Evolutionary conservation across 2,797 vertebrate species (phyloP).

Genomic region (Phalanger gymnotis): DNA sequence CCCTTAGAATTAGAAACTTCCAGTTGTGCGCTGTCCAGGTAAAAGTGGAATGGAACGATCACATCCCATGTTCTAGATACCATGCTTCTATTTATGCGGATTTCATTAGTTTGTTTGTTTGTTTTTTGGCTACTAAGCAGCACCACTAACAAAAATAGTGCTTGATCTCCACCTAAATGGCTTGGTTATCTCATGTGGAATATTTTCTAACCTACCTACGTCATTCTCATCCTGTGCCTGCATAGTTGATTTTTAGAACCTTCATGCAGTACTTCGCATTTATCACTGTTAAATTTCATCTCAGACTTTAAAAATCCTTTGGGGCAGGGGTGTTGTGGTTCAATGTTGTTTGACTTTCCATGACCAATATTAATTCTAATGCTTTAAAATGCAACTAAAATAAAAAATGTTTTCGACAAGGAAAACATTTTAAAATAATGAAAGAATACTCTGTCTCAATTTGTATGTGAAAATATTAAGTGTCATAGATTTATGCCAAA

Average conservation of each 20-base stretch:
- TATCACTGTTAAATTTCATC: not conserved
- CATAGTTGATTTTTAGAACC: not conserved
- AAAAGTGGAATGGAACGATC: too few relatives aligned
- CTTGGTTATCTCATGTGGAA: not conserved
- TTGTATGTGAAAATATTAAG: not conserved
- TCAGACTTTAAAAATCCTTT: not conserved
- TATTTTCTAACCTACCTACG: not conserved
- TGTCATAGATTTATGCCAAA: not conserved
- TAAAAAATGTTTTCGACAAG: constrained; percentile 29
- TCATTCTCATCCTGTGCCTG: not conserved
- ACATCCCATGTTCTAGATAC: too few relatives aligned
- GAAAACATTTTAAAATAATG: constrained; percentile 25
- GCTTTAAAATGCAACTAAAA: not conserved
- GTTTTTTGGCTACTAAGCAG: too few relatives aligned
- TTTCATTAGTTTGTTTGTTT: too few relatives aligned
- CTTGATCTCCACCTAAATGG: not conserved
- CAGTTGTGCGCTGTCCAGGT: too few relatives aligned
- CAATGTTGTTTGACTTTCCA: not conserved
- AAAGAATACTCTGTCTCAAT: constrained; percentile 8
- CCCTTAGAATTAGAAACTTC: too few relatives aligned
- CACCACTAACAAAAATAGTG: too few relatives aligned
- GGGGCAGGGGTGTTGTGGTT: not conserved
- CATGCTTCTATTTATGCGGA: too few relatives aligned
- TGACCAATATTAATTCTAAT: not conserved
- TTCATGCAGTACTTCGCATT: not conserved